Evolutionary conservation across 2,888 invertebrate genomes (phyloP).

Genomic region (Hydriomena furcata): DNA sequence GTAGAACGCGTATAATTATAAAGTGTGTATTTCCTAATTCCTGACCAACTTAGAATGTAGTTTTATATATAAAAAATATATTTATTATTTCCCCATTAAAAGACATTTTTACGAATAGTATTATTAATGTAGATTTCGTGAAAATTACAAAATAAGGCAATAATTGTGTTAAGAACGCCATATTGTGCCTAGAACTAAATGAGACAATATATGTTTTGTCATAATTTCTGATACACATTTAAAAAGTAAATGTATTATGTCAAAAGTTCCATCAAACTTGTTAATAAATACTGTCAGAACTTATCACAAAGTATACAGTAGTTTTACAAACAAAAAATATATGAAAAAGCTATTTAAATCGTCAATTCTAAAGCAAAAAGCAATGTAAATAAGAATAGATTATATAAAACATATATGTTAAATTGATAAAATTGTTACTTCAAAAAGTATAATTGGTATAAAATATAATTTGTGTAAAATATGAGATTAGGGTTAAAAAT

Average conservation of each 20-base stretch:
- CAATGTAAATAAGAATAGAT: constrained; percentile 78
- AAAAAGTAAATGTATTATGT: background rate
- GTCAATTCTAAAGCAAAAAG: constrained; percentile 76
- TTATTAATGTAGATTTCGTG: constrained; percentile 81
- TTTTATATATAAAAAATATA: constrained; percentile 67
- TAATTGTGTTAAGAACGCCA: constrained; percentile 79
- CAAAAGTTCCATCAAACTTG: too few relatives aligned
- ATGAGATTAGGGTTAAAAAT: constrained; percentile 65
- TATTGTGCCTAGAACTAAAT: constrained; percentile 72
- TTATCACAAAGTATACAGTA: constrained; percentile 48
- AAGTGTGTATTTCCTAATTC: constrained; percentile 74
- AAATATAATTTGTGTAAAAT: constrained; percentile 59
- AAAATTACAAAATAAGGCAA: constrained; percentile 66
- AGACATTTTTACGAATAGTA: constrained; percentile 84
- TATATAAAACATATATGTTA: constrained; percentile 67
- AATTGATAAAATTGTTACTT: constrained; percentile 40
- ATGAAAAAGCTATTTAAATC: constrained; percentile 62
- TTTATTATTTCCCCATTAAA: constrained; percentile 76
- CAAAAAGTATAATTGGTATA: constrained; percentile 69
- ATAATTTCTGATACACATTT: constrained; percentile 42
- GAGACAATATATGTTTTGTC: constrained; percentile 70
- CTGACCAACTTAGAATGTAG: constrained; percentile 79
- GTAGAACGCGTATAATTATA: constrained; percentile 12
- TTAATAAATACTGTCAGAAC: constrained; percentile 43
- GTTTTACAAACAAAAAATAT: constrained; percentile 54